Evolutionary conservation across 2,888 invertebrate genomes (phyloP).

Genomic region (Cylindroiulus punctatus): DNA sequence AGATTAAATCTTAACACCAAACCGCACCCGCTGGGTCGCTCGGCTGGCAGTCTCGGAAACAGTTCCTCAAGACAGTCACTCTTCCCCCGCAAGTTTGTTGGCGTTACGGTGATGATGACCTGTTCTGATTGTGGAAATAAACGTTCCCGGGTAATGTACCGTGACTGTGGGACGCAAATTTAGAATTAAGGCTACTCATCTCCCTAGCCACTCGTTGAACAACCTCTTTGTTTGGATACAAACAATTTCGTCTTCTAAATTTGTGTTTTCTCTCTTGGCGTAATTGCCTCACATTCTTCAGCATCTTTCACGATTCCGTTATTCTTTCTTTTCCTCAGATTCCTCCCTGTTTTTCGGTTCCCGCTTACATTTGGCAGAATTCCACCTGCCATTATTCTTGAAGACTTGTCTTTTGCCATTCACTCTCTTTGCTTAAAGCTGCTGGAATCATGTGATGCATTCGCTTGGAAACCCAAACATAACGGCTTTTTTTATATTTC

Average conservation of each 20-base stretch:
- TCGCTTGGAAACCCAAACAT: no score
- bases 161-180: slow-evolving; percentile 8
- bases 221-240: slow-evolving; percentile 25
- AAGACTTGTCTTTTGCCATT: neutral
- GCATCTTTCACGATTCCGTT: slow-evolving; percentile 13
- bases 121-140: slow-evolving; percentile 11
- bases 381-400: neutral
- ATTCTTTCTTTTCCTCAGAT: slow-evolving; percentile 14
- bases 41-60: neutral
- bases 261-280: neutral
- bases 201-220: neutral
- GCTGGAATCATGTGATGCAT: neutral
- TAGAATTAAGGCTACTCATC: slow-evolving; percentile 27
- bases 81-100: neutral
- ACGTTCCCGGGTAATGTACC: slow-evolving; percentile 1
- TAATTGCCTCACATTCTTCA: slow-evolving; percentile 20
- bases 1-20: neutral
- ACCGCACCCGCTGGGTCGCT: neutral
- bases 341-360: neutral
- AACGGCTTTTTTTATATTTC: no score
- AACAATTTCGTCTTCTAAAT: neutral
- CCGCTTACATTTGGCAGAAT: neutral
- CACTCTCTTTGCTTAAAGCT: neutral
- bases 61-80: neutral
- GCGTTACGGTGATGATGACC: neutral